Conservation (phyloP, 2,113 vertebrate genomes). For the Hemibagrus wyckioides region DNA sequence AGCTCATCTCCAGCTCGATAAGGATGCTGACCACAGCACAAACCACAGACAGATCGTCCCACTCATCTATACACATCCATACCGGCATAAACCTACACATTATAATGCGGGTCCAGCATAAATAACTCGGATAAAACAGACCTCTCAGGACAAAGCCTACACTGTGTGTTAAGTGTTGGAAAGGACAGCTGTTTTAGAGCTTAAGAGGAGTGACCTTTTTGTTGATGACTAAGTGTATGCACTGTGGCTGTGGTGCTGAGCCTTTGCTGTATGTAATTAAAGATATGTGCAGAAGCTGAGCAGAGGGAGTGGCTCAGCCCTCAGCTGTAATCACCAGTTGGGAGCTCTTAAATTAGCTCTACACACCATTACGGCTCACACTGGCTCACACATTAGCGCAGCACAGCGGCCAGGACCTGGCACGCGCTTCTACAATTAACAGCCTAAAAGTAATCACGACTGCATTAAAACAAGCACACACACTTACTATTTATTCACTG, state of each 20-base stretch:
- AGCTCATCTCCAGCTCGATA: not conserved
- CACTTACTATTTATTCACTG: constrained; percentile 14
- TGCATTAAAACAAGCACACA: constrained; percentile 40
- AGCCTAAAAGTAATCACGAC: constrained; percentile 47
- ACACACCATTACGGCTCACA: constrained; percentile 35
- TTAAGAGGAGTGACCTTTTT: constrained; percentile 21
- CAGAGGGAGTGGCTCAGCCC: constrained; percentile 36
- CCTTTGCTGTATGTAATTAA: constrained; percentile 45
- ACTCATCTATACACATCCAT: not conserved
- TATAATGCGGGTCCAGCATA: not conserved
- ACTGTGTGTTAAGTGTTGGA: not conserved
- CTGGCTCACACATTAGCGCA: constrained; percentile 34
- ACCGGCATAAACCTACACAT: not conserved
- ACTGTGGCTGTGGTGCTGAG: constrained; percentile 27
- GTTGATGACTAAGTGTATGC: constrained; percentile 19
- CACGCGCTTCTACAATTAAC: constrained; percentile 48
- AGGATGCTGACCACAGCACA: constrained; percentile 1
- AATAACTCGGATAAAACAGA: not conserved
- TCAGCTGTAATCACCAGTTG: constrained; percentile 48
- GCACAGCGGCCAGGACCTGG: constrained; percentile 40
- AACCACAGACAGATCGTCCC: not conserved
- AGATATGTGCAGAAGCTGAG: constrained; percentile 38
- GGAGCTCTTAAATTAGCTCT: constrained; percentile 52
- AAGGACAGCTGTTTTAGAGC: constrained; percentile 4
- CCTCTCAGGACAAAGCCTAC: not conserved